A percentile compares a stretch with the other conserved stretches of the same genome.
These are phyloP conservation scores for Epinephelus lanceolatus DNA, from an alignment of 2,113 vertebrate genomes.

Conservation along the genomic window DNA sequence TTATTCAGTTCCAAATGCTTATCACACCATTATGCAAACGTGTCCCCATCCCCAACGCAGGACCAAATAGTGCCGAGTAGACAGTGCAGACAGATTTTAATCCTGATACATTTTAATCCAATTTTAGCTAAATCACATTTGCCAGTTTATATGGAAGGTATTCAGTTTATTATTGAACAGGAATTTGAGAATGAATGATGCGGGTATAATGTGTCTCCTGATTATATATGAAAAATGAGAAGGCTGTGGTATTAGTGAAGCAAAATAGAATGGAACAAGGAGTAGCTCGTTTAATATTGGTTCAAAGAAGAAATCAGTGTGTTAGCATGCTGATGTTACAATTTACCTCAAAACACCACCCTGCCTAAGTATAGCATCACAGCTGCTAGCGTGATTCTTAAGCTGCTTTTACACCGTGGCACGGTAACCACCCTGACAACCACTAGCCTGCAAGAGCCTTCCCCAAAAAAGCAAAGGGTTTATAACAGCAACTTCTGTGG, in stretches of 20 bases:
- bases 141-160: not conserved
- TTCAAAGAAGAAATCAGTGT: not conserved
- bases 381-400: not conserved
- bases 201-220: not conserved
- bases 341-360: not conserved
- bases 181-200: constrained; percentile 32
- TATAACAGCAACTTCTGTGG: too few relatives aligned
- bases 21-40: constrained; percentile 60
- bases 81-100: constrained; percentile 52
- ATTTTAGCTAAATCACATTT: constrained; percentile 51
- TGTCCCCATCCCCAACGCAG: constrained; percentile 18
- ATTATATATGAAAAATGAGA: constrained; percentile 2
- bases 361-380: not conserved
- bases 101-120: constrained; percentile 61
- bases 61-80: constrained; percentile 35
- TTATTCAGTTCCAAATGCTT: constrained; percentile 55
- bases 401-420: too few relatives aligned
- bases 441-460: too few relatives aligned
- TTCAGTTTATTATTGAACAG: constrained; percentile 40
- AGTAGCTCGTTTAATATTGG: not conserved
- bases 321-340: not conserved
- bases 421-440: too few relatives aligned
- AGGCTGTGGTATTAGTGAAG: not conserved
- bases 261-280: not conserved
- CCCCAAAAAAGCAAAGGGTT: too few relatives aligned